Base-by-base conservation (phyloP, 1,140 invertebrate species). In the Saccostrea glomerata region DNA sequence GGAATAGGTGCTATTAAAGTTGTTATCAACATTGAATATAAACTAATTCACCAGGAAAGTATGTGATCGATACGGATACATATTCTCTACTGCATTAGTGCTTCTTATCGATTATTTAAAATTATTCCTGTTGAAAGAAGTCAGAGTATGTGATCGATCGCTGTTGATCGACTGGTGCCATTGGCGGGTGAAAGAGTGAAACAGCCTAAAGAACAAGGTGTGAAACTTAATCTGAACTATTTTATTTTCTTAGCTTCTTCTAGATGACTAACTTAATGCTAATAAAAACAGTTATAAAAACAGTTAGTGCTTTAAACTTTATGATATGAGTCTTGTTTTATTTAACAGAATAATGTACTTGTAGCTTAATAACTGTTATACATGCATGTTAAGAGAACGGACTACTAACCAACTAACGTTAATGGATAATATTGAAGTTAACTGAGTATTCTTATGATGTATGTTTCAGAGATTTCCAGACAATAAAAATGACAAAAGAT, bases 181-280 rank as follows among this genome's bases (percentile, higher is more conserved):
- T 40, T 89, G 84, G 60, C 73, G 15, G 7, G 77, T 84, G 70
- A 86, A 89, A 77, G 30, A 36, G 70, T 36, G 66, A 73, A 73
- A n/a, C 47, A 47, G 47, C 5, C 9, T 47, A 47, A 47, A 47
- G 30, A 47, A 47, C 47, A 47, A 36, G 47, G 47, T 47, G 47
- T 9, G 17, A 23, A 66, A 66, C 60, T 66, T n/a, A 20, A 47
- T 47, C 9, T 47, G 5, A 47, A 47, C 9, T 6, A 47, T 9
- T 47, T 47, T 47, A 11, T 47, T 36, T 36, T 36, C 30, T 58
- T 58, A 58, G 15, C 56, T 58, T 7, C 0, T 60, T 13, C 3
- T 9, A 60, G 13, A 60, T 13, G 15, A 63, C n/a, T n/a, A n/a
- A n/a, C n/a, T n/a, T n/a, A n/a, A n/a, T 20, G n/a, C 17, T 20